These are phyloP conservation scores for Venturia canescens DNA, from an alignment of 1,140 invertebrate genomes.

Conservation along the genomic window DNA sequence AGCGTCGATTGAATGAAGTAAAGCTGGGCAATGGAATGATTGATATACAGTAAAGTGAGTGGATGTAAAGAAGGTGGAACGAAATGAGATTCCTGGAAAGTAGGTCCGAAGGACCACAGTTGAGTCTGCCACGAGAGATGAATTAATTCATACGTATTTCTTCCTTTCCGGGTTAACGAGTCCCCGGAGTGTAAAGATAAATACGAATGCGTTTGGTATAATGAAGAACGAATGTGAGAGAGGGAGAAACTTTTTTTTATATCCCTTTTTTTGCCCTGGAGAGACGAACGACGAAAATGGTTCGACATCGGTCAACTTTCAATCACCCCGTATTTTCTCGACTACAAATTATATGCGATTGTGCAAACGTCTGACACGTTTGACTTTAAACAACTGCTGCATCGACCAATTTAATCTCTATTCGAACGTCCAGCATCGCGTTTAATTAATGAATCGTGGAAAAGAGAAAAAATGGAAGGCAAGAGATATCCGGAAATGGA, in stretches of 20 bases:
- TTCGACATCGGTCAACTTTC: conserved; percentile 40
- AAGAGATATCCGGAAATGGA: neutral
- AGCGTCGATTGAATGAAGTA: neutral
- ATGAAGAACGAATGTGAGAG: conserved; percentile 14
- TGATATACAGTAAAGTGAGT: conserved; percentile 26
- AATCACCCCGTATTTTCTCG: conserved; percentile 26
- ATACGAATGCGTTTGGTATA: conserved; percentile 36
- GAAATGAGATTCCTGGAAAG: conserved; percentile 35
- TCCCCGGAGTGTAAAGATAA: conserved; percentile 45
- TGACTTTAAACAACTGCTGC: neutral
- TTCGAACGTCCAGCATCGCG: neutral
- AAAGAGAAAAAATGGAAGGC: neutral
- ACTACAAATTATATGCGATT: conserved; percentile 40
- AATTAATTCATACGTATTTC: conserved; percentile 46
- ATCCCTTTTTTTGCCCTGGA: neutral
- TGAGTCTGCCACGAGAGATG: conserved; percentile 15
- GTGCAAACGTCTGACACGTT: conserved; percentile 13
- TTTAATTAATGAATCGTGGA: too few species aligned
- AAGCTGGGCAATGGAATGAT: neutral
- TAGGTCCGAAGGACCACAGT: conserved; percentile 44
- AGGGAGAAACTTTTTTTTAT: conserved; percentile 25
- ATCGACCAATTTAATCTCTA: neutral
- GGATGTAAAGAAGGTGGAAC: neutral
- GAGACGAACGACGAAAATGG: conserved; percentile 34
- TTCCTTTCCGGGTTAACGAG: conserved; percentile 44